Conservation (phyloP, 2,797 vertebrate genomes). For the Graptemys geographica region DNA sequence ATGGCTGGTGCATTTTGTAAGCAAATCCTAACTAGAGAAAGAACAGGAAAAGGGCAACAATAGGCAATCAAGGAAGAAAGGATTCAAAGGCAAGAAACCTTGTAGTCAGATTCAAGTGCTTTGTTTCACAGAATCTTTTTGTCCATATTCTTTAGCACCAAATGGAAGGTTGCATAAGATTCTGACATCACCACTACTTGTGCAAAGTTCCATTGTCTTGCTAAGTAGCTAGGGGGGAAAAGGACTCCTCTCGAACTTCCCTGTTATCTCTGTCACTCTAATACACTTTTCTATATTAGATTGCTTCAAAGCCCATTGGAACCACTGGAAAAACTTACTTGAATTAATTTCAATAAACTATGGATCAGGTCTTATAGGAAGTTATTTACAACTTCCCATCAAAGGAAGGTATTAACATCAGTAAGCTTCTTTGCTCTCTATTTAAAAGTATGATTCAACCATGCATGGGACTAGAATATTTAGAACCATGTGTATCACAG, state of each 20-base stretch:
- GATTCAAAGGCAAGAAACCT: background rate
- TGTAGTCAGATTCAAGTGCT: background rate
- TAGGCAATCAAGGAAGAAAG: background rate
- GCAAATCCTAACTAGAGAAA: background rate
- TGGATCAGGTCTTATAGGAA: background rate
- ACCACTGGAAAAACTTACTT: background rate
- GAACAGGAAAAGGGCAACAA: background rate
- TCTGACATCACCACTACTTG: background rate
- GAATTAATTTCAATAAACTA: background rate
- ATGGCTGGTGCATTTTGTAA: background rate
- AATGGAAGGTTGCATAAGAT: background rate
- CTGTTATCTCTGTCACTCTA: background rate
- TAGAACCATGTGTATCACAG: background rate
- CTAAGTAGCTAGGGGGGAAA: background rate
- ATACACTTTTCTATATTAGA: background rate
- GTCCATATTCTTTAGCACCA: background rate
- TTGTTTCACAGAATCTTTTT: background rate
- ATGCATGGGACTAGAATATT: background rate
- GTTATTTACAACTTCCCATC: background rate
- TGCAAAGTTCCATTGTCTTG: background rate
- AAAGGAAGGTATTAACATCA: background rate
- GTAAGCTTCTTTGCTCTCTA: background rate
- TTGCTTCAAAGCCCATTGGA: background rate
- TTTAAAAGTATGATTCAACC: background rate
- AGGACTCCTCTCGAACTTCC: background rate